A percentile compares a stretch with the other conserved stretches of the same genome.
phyloP scores from a whole-genome alignment of 2,888 invertebrate genomes.

The Aromia moschata region DNA sequence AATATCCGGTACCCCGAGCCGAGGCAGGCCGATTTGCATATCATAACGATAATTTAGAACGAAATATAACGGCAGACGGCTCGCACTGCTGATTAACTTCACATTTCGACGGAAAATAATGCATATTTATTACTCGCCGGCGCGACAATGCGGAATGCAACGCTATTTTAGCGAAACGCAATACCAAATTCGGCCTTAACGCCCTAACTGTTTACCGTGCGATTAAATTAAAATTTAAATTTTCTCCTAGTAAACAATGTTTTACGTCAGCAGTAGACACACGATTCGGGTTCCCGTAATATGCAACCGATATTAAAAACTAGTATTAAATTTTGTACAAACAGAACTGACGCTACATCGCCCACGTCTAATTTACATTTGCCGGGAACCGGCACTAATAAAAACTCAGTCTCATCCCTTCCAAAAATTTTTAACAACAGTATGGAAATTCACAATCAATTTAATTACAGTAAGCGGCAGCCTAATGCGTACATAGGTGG shows the following conservation, averaged over 20 bases:
- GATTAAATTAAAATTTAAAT: neutral
- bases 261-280: neutral
- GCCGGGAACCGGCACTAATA: too few species aligned
- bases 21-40: neutral
- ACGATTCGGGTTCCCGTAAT: too few species aligned
- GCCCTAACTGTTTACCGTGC: neutral
- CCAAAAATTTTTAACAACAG: too few species aligned
- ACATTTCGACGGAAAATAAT: neutral
- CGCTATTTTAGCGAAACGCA: neutral
- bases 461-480: too few species aligned
- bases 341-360: too few species aligned
- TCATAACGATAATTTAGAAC: neutral
- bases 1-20: too few species aligned
- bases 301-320: too few species aligned
- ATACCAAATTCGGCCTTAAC: neutral
- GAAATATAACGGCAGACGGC: neutral
- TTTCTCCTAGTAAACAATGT: neutral
- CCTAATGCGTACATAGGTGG: too few species aligned
- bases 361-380: too few species aligned
- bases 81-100: neutral
- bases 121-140: neutral
- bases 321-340: too few species aligned
- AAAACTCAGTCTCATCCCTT: too few species aligned
- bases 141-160: neutral
- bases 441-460: too few species aligned